A percentile compares a stretch with the other conserved stretches of the same genome.
phyloP scores from a whole-genome alignment of 2,797 vertebrate genomes.

The Squalus acanthias region DNA sequence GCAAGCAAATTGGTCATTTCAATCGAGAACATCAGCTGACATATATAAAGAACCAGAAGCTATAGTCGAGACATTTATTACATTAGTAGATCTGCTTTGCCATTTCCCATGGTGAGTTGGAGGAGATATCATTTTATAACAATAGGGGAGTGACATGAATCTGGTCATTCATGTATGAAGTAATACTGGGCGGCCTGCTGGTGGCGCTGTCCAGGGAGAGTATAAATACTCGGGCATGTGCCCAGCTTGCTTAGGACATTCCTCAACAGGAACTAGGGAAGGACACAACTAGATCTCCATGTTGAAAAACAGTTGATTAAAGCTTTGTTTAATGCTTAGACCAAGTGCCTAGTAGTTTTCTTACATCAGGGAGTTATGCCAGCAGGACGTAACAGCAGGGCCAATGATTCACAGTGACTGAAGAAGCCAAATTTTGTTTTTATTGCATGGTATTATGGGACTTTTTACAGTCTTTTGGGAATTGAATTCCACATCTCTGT shows the following conservation, averaged over 20 bases:
- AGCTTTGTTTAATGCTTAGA: too few species aligned
- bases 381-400: background rate
- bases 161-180: too few species aligned
- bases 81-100: background rate
- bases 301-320: too few species aligned
- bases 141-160: too few species aligned
- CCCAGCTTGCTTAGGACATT: too few species aligned
- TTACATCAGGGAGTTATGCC: background rate
- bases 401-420: background rate
- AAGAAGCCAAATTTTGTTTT: background rate
- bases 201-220: too few species aligned
- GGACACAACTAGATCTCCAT: too few species aligned
- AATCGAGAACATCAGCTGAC: background rate
- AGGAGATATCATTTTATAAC: background rate
- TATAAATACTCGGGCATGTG: too few species aligned
- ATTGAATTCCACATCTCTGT: background rate
- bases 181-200: too few species aligned
- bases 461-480: background rate
- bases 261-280: too few species aligned
- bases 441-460: background rate
- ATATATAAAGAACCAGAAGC: background rate
- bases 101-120: background rate
- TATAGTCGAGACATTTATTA: background rate
- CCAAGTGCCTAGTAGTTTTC: too few species aligned
- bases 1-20: too few species aligned